Evolutionary conservation across 2,797 vertebrate genomes (phyloP).

Genomic region (Ptychobarbus kaznakovi): DNA sequence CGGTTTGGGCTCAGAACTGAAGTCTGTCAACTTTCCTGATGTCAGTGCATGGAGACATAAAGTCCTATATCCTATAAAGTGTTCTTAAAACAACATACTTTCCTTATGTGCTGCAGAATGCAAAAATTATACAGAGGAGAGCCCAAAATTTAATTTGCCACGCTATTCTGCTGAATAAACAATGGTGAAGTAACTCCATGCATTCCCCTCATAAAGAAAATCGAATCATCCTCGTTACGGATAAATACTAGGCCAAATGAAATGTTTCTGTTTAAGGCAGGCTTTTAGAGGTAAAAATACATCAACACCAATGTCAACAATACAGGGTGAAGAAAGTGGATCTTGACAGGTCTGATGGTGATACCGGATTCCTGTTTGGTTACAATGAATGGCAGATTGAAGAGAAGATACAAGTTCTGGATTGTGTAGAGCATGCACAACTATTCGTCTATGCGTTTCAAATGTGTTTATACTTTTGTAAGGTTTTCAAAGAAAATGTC

Average conservation of each 20-base stretch:
- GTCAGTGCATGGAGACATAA: slow-evolving; percentile 27
- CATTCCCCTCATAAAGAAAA: slow-evolving; percentile 43
- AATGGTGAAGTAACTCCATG: slow-evolving; percentile 29
- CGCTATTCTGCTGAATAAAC: slow-evolving; percentile 38
- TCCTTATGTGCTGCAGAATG: background rate
- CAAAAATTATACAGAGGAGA: slow-evolving; percentile 31
- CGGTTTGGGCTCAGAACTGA: background rate
- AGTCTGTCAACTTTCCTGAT: slow-evolving; percentile 1
- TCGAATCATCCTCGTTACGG: slow-evolving; percentile 33
- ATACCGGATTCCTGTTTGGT: slow-evolving; percentile 12
- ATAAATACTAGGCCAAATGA: slow-evolving; percentile 39
- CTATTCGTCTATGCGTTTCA: background rate
- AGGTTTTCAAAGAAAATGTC: too few relatives aligned
- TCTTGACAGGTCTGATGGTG: slow-evolving; percentile 26
- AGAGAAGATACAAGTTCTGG: slow-evolving; percentile 1
- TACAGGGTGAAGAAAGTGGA: slow-evolving; percentile 17
- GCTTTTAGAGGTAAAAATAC: slow-evolving; percentile 45
- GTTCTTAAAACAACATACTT: slow-evolving; percentile 35
- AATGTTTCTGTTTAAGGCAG: slow-evolving; percentile 49
- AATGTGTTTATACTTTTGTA: background rate
- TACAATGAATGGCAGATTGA: background rate
- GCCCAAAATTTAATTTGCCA: slow-evolving; percentile 38
- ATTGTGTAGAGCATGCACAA: background rate
- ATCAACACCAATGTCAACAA: slow-evolving; percentile 40
- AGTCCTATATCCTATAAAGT: slow-evolving; percentile 28